Percentiles rank a stretch among this genome's conserved stretches.
These are phyloP conservation scores for Lithobius niger DNA, from an alignment of 1,140 invertebrate species.

Conservation along the genomic window DNA sequence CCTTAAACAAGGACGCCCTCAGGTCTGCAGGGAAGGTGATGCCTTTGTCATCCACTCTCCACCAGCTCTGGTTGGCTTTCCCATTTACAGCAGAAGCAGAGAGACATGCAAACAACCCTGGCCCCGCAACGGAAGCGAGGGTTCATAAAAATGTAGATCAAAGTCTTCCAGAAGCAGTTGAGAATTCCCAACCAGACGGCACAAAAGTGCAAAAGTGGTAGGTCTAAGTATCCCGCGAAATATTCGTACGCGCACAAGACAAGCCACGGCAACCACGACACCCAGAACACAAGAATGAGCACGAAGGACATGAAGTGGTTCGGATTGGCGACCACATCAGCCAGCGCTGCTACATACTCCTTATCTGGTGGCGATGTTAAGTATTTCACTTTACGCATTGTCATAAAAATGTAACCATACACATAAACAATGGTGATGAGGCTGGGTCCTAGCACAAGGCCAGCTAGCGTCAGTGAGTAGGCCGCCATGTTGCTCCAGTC, in stretches of 20 bases:
- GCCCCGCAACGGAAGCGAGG: constrained; percentile 78
- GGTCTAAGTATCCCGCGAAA: constrained; percentile 37
- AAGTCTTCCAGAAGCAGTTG: constrained; percentile 87
- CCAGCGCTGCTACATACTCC: constrained; percentile 78
- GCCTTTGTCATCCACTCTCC: too few relatives aligned
- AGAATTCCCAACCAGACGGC: constrained; percentile 86
- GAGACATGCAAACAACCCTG: constrained; percentile 71
- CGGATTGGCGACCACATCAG: constrained; percentile 78
- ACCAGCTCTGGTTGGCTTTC: too few relatives aligned
- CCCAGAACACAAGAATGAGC: constrained; percentile 73
- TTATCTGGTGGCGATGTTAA: constrained; percentile 77
- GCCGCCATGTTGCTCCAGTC: constrained; percentile 90
- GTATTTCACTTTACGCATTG: constrained; percentile 56
- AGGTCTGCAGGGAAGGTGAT: too few relatives aligned
- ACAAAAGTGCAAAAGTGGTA: constrained; percentile 76
- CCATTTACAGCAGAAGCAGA: constrained; percentile 68
- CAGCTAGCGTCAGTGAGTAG: constrained; percentile 77
- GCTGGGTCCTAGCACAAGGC: constrained; percentile 79
- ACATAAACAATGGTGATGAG: constrained; percentile 87
- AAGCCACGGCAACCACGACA: constrained; percentile 85
- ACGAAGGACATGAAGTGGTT: constrained; percentile 91
- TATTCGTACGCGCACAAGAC: constrained; percentile 50
- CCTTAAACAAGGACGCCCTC: too few relatives aligned
- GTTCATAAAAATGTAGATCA: constrained; percentile 74
- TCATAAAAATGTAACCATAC: constrained; percentile 81